Evolutionary conservation across 1,140 invertebrate genomes (phyloP), one percentile per base, ranked within the genome.

Genomic region (Drosophila baimaii): DNA sequence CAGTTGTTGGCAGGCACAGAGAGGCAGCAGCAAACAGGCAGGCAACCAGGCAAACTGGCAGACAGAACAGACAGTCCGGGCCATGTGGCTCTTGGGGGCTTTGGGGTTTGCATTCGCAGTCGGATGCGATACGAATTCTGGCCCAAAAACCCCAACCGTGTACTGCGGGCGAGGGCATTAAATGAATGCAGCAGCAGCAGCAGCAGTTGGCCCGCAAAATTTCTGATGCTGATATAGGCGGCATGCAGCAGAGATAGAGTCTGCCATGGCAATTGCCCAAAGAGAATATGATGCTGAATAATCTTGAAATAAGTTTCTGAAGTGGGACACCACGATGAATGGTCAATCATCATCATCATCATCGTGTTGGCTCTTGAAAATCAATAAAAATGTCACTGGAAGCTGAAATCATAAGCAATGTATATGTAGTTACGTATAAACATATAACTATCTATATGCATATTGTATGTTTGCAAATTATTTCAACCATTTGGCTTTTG

Each of bases 51-150:
- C 43, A 44, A 23, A 41, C 35, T 44, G 56, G 21, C 47, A 41
- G 44, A 21, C 37, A 49, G 57, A 41, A 27, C 52, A 19, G 33
- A 63, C 35, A 59, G 54, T 35, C 59, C 55, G 61, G 35, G 61
- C 55, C 61, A 63, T 63, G 61, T 68, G 72, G 74, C 74, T 61
- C 64, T 52, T 49, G 71, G 74, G 64, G 65, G 65, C 61, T 66
- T 43, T 43, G 66, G 65, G 65, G 65, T 43, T 51, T 46, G 65
- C 57, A 63, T 9, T 62, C 25, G 56, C 25, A 51, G 35, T 47
- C 57, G 58, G 23, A 63, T 63, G 19, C 59, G 31, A 39, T 44
- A 49, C 25, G 59, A 69, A 37, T 65, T 39, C 25, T 56, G 41
- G 51, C 56, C 74, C 73, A 43, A 52, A 52, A 77, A 44, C 35